Conservation (phyloP, 2,888 invertebrate genomes). For the Sarcophaga carnaria region DNA sequence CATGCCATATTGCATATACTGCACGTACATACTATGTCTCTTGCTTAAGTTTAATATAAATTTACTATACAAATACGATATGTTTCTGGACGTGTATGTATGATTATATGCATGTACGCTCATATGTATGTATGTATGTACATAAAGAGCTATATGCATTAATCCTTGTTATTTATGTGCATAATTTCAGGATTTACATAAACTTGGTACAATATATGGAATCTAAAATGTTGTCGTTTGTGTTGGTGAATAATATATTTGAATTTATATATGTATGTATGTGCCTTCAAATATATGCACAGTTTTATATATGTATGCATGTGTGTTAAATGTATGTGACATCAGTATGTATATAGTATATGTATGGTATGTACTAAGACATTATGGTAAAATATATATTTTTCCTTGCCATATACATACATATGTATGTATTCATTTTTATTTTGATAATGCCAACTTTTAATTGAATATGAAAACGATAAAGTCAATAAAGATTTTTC, state of each 20-base stretch:
- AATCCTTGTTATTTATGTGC: constrained; percentile 68
- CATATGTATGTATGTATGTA: background rate
- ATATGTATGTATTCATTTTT: constrained; percentile 12
- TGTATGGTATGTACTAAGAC: background rate
- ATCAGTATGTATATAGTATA: background rate
- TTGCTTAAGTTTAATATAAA: constrained; percentile 43
- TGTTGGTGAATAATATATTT: constrained; percentile 41
- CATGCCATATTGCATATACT: background rate
- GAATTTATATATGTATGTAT: constrained; percentile 3
- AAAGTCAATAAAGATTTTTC: constrained; percentile 53
- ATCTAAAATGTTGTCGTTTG: constrained; percentile 40
- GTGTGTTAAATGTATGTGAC: background rate
- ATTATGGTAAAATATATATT: background rate
- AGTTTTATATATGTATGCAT: background rate
- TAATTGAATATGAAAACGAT: constrained; percentile 61
- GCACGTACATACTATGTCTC: background rate
- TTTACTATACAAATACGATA: constrained; percentile 42
- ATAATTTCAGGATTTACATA: constrained; percentile 64
- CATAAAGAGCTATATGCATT: constrained; percentile 30
- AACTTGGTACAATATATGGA: constrained; percentile 38
- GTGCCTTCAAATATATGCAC: constrained; percentile 1
- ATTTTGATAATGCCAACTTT: constrained; percentile 39
- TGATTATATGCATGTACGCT: background rate
- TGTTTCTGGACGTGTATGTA: background rate
- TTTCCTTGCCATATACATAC: background rate